Evolutionary conservation across 2,888 invertebrate genomes (phyloP), one percentile per base, ranked within the genome.

Genomic region (Drosophila anomalata): DNA sequence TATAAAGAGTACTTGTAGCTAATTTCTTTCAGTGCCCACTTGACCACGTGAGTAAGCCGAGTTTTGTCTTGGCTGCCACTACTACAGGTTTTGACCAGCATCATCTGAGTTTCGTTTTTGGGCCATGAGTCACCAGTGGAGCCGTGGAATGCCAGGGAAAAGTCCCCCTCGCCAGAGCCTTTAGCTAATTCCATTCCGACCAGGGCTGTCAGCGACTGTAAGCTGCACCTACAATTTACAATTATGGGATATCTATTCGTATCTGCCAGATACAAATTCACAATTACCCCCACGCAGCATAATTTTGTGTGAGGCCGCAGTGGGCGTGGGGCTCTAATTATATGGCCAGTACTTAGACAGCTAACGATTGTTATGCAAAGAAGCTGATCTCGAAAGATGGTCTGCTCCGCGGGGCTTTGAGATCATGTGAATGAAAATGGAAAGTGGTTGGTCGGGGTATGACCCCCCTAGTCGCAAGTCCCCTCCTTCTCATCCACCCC

Each of bases 1-100:
- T 17, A 39, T 12, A 14, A 5, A 2, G 12, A 22, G 20, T 44
- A n/a, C 11, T 12, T 17, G 5, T 44, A 9, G 8, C 1, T 11
- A 22, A 9, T 61, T 62, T 51, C 9, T 11, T 6, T 0, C 26
- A 12, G 60, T 63, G 61, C 11, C 14, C 3, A 41, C 47, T 59
- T 51, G 54, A 57, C 54, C 70, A 77, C 78, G 69, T 78, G 66
- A 71, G 65, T 75, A 66, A 68, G 54, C 50, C 51, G 65, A 84
- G 61, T 75, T 62, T 81, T 75, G 44, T 52, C 17, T 17, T 17
- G 17, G 52, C 33, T 60, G 69, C 7, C 76, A 76, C 73, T 58
- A 73, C 42, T 52, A 81, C 87, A 75, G 87, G 87, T 87, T 87
- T 73, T 74, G 78, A 65, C 76, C 84, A 76, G 56, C 66, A 59